These are phyloP conservation scores for Trematocara stigmaticum DNA, from an alignment of 2,113 vertebrate species.

Conservation along the genomic window DNA sequence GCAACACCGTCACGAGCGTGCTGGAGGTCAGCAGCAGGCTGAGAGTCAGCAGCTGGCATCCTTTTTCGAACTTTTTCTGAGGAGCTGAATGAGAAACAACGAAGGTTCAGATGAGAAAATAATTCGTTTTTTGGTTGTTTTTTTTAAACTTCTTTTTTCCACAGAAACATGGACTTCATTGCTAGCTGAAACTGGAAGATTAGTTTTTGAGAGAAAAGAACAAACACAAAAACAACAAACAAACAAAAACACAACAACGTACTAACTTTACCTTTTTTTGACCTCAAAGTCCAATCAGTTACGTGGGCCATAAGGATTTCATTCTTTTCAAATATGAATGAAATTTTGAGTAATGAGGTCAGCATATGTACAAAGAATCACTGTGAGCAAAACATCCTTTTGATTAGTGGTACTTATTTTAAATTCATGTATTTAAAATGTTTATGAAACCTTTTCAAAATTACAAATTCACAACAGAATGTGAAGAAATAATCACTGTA, in stretches of 20 bases:
- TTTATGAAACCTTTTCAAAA: background rate
- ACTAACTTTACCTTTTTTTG: background rate
- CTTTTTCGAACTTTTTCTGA: constrained; percentile 54
- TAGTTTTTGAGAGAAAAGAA: background rate
- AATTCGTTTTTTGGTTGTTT: rapidly evolving
- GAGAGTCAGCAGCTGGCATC: background rate
- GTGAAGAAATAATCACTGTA: background rate
- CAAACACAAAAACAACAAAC: background rate
- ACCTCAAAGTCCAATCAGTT: background rate
- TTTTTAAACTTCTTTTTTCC: background rate
- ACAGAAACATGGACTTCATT: background rate
- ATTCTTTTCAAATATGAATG: background rate
- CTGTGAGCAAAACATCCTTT: background rate
- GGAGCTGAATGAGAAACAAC: constrained; percentile 17
- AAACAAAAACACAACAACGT: background rate
- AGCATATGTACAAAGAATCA: background rate
- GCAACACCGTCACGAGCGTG: background rate
- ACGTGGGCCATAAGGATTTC: background rate
- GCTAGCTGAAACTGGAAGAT: background rate
- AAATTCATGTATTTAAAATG: background rate
- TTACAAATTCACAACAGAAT: background rate
- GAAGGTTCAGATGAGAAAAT: background rate
- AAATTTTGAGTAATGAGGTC: background rate
- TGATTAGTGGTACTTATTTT: background rate
- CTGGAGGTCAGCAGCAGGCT: background rate